phyloP scores from a whole-genome alignment of 2,797 vertebrate species.

The Schizothorax lantsangensis region DNA sequence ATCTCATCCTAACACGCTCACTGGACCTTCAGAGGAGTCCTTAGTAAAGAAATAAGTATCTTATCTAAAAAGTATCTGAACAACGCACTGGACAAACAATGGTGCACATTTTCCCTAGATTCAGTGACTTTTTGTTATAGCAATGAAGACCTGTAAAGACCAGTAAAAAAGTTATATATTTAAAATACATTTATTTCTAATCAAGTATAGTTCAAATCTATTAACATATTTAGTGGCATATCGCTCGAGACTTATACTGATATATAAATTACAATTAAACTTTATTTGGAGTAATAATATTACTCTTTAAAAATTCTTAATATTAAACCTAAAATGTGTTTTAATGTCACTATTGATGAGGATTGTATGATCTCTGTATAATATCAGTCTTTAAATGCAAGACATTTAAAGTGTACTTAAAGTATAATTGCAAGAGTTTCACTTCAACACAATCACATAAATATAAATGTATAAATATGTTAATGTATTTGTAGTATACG shows the following conservation, averaged over 20 bases:
- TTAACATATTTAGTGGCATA: not conserved
- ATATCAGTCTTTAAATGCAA: too few relatives aligned
- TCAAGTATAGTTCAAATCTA: not conserved
- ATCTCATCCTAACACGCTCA: not conserved
- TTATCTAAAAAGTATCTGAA: not conserved
- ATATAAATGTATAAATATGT: too few relatives aligned
- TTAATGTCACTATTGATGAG: too few relatives aligned
- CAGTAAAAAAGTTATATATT: not conserved
- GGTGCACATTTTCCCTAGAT: not conserved
- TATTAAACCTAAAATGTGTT: too few relatives aligned
- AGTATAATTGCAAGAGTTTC: too few relatives aligned
- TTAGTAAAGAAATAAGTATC: not conserved
- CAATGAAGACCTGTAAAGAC: not conserved
- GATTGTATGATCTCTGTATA: too few relatives aligned
- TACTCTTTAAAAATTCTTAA: too few relatives aligned
- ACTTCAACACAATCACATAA: too few relatives aligned
- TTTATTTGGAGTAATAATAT: too few relatives aligned
- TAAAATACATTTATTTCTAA: not conserved
- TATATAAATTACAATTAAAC: too few relatives aligned
- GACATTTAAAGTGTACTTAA: too few relatives aligned
- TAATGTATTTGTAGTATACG: too few relatives aligned
- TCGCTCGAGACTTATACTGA: not conserved
- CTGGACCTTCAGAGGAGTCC: not conserved
- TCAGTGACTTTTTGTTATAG: not conserved
- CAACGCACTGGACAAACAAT: not conserved